Percentiles rank a stretch among this genome's conserved stretches.
phyloP scores from a whole-genome alignment of 2,888 invertebrate species.

The Lasioglossum lativentre region DNA sequence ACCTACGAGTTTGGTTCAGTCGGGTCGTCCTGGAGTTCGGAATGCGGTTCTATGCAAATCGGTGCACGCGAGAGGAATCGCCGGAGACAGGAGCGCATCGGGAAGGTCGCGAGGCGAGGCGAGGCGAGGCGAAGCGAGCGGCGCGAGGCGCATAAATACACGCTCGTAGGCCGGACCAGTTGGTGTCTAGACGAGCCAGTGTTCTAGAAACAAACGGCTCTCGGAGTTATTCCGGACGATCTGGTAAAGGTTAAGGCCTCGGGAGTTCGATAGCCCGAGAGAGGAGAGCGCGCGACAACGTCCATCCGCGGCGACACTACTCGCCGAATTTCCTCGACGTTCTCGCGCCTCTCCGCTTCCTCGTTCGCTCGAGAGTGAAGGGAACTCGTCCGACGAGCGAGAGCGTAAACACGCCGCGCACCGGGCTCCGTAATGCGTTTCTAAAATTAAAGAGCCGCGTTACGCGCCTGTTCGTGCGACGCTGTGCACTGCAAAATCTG shows the following conservation, averaged over 20 bases:
- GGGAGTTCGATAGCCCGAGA: conserved; percentile 74
- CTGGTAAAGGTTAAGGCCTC: conserved; percentile 77
- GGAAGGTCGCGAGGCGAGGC: background rate
- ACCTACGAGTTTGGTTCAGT: background rate
- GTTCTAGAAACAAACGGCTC: conserved; percentile 64
- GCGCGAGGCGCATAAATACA: conserved; percentile 35
- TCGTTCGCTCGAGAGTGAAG: conserved; percentile 53
- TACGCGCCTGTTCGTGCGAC: background rate
- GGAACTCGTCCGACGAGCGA: conserved; percentile 47
- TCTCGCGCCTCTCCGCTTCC: background rate
- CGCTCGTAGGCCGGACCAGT: conserved; percentile 55
- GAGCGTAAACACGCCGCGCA: conserved; percentile 57
- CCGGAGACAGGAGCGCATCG: conserved; percentile 1
- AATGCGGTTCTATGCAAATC: conserved; percentile 52
- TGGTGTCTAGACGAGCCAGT: conserved; percentile 63
- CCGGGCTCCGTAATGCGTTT: conserved; percentile 53
- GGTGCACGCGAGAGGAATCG: conserved; percentile 6
- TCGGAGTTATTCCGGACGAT: conserved; percentile 65
- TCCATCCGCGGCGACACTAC: conserved; percentile 25
- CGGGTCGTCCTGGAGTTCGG: background rate
- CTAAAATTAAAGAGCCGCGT: conserved; percentile 63
- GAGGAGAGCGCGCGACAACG: conserved; percentile 13
- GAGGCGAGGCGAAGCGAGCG: conserved; percentile 16
- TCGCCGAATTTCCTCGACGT: conserved; percentile 40
- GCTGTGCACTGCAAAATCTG: conserved; percentile 12